Percentiles rank a stretch among this genome's conserved stretches.
Conservation (phyloP, 2,888 invertebrate genomes). For the Acrocyrtus sp. region DNA sequence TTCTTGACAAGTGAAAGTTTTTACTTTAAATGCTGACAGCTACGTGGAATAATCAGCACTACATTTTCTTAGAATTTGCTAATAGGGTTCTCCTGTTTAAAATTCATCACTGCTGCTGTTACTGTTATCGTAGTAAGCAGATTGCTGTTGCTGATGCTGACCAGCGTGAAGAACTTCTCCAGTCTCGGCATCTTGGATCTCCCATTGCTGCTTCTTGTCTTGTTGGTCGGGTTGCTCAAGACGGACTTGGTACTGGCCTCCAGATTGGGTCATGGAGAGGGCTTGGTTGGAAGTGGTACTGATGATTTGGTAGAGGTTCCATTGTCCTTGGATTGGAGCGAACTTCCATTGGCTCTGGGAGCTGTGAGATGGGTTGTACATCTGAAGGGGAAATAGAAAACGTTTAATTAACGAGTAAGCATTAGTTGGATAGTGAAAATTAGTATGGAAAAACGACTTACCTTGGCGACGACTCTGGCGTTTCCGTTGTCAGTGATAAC, state of each 20-base stretch:
- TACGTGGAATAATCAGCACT: too few species aligned
- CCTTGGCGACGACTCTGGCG: constrained; percentile 20
- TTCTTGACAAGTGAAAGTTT: too few species aligned
- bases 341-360: constrained; percentile 26
- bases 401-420: not conserved
- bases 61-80: too few species aligned
- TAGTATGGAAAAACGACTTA: not conserved
- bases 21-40: too few species aligned
- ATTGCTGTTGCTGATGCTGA: not conserved
- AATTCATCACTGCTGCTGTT: too few species aligned
- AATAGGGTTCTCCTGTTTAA: too few species aligned
- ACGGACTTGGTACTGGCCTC: constrained; percentile 9
- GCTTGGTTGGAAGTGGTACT: constrained; percentile 3
- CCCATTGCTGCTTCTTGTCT: constrained; percentile 30
- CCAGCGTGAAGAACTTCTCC: constrained; percentile 1
- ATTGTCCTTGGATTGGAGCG: constrained; percentile 5
- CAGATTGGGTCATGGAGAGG: constrained; percentile 7
- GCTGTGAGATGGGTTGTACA: constrained; percentile 16
- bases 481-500: constrained; percentile 26
- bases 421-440: not conserved
- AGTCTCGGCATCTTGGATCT: constrained; percentile 11
- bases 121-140: too few species aligned
- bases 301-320: constrained; percentile 21
- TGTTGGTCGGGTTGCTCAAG: constrained; percentile 8
- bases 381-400: constrained; percentile 1